Conservation (phyloP, 2,113 vertebrate species). For the Porphyrio hochstetteri region DNA sequence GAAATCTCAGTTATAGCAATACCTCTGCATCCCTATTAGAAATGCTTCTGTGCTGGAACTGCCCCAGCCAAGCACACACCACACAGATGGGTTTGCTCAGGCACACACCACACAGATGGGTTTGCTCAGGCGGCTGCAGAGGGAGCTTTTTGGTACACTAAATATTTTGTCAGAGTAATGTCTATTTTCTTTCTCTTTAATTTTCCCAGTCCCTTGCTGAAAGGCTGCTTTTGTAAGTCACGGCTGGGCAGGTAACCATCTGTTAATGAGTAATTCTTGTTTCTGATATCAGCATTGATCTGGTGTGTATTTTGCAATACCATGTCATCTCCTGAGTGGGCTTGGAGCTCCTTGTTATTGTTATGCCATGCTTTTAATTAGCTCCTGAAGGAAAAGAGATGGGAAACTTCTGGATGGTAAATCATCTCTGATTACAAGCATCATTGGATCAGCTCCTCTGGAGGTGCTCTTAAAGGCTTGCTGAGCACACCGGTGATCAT, state of each 20-base stretch:
- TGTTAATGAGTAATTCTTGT: conserved; percentile 54
- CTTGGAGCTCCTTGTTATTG: not conserved
- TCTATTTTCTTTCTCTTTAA: not conserved
- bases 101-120: not conserved
- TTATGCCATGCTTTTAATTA: not conserved
- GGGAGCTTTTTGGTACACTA: not conserved
- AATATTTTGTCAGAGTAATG: not conserved
- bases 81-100: not conserved
- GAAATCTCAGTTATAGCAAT: conserved; percentile 34
- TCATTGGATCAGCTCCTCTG: not conserved
- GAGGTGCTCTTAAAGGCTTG: not conserved
- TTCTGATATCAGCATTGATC: conserved; percentile 5
- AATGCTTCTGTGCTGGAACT: not conserved
- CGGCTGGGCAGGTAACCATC: not conserved
- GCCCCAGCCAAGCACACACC: not conserved
- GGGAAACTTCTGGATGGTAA: not conserved
- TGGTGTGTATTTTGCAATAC: not conserved
- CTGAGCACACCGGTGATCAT: not conserved
- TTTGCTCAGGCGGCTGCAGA: not conserved
- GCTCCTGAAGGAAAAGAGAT: not conserved
- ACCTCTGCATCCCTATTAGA: not conserved
- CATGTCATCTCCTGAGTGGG: not conserved
- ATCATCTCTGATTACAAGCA: not conserved
- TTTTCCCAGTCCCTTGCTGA: not conserved
- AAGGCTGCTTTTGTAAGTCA: not conserved